A percentile compares a stretch with the other conserved stretches of the same genome.
phyloP scores from a whole-genome alignment of 2,888 invertebrate species.

The Flabesymbios commensalis region DNA sequence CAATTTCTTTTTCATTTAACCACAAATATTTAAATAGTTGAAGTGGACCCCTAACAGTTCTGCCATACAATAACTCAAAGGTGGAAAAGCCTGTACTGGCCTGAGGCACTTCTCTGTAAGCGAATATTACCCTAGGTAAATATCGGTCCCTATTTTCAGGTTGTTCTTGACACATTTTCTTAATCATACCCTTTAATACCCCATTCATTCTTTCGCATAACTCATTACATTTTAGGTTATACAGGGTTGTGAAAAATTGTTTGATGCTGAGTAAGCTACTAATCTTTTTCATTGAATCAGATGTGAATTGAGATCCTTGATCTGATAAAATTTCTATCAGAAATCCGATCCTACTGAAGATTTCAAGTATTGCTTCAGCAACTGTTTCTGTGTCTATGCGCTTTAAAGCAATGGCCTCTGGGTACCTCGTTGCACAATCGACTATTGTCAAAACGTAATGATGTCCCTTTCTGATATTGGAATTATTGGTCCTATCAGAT shows the following conservation, averaged over 20 bases:
- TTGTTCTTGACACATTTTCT: background rate
- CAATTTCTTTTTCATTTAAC: too few relatives aligned
- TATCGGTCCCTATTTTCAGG: constrained; percentile 13
- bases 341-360: constrained; percentile 28
- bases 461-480: constrained; percentile 27
- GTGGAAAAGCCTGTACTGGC: constrained; percentile 10
- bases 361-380: constrained; percentile 33
- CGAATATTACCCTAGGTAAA: constrained; percentile 4
- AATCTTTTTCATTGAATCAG: constrained; percentile 25
- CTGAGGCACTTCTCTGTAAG: constrained; percentile 7
- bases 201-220: constrained; percentile 28
- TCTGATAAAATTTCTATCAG: constrained; percentile 33
- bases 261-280: constrained; percentile 17
- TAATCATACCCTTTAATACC: constrained; percentile 13
- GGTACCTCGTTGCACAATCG: constrained; percentile 31
- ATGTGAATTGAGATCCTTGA: constrained; percentile 33
- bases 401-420: constrained; percentile 20
- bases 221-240: constrained; percentile 31
- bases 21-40: too few relatives aligned
- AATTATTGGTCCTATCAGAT: constrained; percentile 36
- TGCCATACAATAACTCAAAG: constrained; percentile 15
- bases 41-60: too few relatives aligned
- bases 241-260: constrained; percentile 19
- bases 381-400: constrained; percentile 29
- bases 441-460: constrained; percentile 29